Evolutionary conservation across 2,888 invertebrate genomes (phyloP).

Genomic region (Drosophila neotestacea): DNA sequence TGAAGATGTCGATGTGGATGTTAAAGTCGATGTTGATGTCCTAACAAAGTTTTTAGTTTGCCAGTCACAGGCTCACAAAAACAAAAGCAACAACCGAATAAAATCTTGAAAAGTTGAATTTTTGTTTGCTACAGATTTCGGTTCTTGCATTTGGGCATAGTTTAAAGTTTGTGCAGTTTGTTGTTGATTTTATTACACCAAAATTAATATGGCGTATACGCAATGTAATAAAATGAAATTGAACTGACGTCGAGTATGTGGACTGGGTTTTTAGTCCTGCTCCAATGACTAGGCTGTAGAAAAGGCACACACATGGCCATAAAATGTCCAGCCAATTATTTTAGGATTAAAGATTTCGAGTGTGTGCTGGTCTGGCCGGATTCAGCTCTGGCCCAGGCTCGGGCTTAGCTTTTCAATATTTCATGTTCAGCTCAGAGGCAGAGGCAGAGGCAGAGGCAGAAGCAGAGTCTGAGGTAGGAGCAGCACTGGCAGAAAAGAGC

Average conservation of each 20-base stretch:
- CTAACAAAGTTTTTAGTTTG: conserved; percentile 40
- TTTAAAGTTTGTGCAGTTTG: conserved; percentile 46
- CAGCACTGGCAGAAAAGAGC: conserved; percentile 27
- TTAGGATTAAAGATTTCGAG: conserved; percentile 62
- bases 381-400: not conserved
- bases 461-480: conserved; percentile 1
- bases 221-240: conserved; percentile 67
- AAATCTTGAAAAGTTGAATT: conserved; percentile 35
- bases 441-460: conserved; percentile 1
- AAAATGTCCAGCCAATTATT: conserved; percentile 67
- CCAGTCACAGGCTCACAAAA: conserved; percentile 27
- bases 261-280: conserved; percentile 1
- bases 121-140: conserved; percentile 1
- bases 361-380: conserved; percentile 6
- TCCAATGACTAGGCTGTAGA: not conserved
- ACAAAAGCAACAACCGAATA: conserved; percentile 23
- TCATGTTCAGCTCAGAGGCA: conserved; percentile 32
- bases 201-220: conserved; percentile 69
- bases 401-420: conserved; percentile 48
- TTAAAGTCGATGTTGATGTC: conserved; percentile 20
- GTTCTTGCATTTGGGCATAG: conserved; percentile 31
- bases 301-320: conserved; percentile 42
- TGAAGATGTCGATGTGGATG: conserved; percentile 4
- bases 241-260: conserved; percentile 27
- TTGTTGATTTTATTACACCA: conserved; percentile 63